A percentile compares a stretch with the other conserved stretches of the same genome.
Evolutionary conservation across 2,888 invertebrate species (phyloP).

Genomic region (Drosophila nr. medialis): DNA sequence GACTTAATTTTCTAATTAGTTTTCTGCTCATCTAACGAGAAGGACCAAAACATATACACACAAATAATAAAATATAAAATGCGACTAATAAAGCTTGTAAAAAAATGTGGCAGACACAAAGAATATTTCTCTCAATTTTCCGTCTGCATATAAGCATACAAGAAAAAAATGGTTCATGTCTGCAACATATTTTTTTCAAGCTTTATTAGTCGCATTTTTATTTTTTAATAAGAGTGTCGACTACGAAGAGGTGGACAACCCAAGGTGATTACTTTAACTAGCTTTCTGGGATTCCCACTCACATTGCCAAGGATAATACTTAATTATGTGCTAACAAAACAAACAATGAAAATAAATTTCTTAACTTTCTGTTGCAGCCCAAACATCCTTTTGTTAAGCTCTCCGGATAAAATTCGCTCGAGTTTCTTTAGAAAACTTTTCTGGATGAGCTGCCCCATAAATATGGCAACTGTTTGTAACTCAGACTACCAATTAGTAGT

Average conservation of each 20-base stretch:
- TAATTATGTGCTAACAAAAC: neutral
- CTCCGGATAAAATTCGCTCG: neutral
- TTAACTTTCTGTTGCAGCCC: neutral
- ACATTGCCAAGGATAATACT: constrained; percentile 9
- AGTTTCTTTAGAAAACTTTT: constrained; percentile 17
- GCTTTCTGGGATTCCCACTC: neutral
- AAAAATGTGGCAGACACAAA: neutral
- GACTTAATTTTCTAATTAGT: neutral
- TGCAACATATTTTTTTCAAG: neutral
- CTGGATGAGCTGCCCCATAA: constrained; percentile 23
- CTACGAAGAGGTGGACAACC: neutral
- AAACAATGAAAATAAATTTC: constrained; percentile 18
- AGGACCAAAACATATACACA: neutral
- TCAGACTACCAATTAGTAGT: constrained; percentile 51
- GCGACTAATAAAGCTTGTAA: neutral
- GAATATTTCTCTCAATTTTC: neutral
- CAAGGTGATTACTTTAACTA: neutral
- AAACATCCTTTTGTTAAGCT: constrained; percentile 12
- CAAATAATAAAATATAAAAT: neutral
- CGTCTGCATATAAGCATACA: too few relatives aligned
- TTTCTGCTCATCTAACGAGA: neutral
- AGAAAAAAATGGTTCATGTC: constrained; percentile 3
- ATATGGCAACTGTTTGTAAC: constrained; percentile 26
- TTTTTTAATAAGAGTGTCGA: neutral
- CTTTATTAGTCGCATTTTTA: neutral